phyloP scores from a whole-genome alignment of 1,140 invertebrate genomes.

The Ceratosolen fusciceps region DNA sequence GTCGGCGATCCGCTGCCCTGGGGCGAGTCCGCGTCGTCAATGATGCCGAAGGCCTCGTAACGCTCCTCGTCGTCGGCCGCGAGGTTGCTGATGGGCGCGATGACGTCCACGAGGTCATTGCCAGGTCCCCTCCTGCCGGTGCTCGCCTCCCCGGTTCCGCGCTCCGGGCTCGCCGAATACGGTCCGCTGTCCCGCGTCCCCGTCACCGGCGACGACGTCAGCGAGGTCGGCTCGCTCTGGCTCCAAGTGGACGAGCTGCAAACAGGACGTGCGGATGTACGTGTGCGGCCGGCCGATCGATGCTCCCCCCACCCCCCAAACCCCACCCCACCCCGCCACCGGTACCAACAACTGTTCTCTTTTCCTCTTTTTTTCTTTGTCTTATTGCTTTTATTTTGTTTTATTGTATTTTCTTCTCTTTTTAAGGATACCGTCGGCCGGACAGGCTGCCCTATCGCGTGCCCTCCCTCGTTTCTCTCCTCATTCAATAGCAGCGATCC shows the following conservation, averaged over 20 bases:
- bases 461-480: no score
- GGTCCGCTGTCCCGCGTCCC: conserved; percentile 31
- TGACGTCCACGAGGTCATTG: conserved; percentile 20
- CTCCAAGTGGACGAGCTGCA: conserved; percentile 45
- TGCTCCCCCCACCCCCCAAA: no score
- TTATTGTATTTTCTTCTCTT: no score
- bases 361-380: no score
- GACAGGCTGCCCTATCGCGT: no score
- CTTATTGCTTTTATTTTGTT: no score
- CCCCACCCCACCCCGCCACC: no score
- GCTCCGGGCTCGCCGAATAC: conserved; percentile 40
- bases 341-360: not conserved
- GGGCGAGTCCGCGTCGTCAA: conserved; percentile 61
- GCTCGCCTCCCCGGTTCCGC: conserved; percentile 40
- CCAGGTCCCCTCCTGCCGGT: conserved; percentile 27
- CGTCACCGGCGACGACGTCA: conserved; percentile 38
- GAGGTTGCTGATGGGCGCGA: conserved; percentile 52
- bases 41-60: conserved; percentile 67
- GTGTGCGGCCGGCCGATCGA: not conserved
- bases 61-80: conserved; percentile 60
- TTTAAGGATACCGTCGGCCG: not conserved
- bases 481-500: no score
- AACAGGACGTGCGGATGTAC: not conserved
- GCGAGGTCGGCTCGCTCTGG: conserved; percentile 37
- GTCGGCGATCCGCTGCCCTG: conserved; percentile 63